These are phyloP conservation scores for Copsychus sechellarum DNA, from an alignment of 2,113 vertebrate genomes.

Conservation along the genomic window DNA sequence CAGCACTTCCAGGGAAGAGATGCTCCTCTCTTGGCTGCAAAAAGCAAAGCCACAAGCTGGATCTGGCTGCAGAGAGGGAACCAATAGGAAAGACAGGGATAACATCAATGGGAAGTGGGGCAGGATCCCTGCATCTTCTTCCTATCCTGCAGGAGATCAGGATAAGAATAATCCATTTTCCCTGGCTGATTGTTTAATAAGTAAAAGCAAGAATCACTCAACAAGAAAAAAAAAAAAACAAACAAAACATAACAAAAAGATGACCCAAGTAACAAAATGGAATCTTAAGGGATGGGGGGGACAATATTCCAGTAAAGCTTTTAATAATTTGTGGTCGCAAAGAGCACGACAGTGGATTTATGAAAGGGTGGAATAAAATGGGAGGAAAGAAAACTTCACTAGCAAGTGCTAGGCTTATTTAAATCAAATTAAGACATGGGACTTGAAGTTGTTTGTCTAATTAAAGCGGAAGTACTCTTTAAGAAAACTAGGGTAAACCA, in stretches of 20 bases:
- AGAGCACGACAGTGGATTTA: neutral
- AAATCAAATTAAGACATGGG: conserved; percentile 36
- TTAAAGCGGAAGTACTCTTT: conserved; percentile 23
- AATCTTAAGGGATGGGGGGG: neutral
- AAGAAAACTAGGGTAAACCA: conserved; percentile 38
- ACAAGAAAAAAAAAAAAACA: neutral
- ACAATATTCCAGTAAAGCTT: neutral
- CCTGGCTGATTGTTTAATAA: neutral
- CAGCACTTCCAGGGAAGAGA: neutral
- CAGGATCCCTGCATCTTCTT: neutral
- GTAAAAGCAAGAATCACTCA: neutral
- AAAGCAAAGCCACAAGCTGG: neutral
- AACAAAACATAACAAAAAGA: neutral
- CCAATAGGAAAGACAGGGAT: neutral
- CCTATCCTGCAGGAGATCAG: neutral
- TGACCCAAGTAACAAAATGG: neutral
- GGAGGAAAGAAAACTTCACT: neutral
- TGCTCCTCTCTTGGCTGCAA: neutral
- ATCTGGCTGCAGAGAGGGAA: neutral
- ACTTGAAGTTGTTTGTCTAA: conserved; percentile 48
- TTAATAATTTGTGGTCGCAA: neutral
- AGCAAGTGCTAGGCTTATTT: conserved; percentile 14
- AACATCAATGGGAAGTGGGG: neutral
- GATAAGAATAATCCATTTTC: neutral
- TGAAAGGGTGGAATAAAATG: neutral